Conservation (phyloP, 2,113 vertebrate species). For the Dolichotis patagonum region DNA sequence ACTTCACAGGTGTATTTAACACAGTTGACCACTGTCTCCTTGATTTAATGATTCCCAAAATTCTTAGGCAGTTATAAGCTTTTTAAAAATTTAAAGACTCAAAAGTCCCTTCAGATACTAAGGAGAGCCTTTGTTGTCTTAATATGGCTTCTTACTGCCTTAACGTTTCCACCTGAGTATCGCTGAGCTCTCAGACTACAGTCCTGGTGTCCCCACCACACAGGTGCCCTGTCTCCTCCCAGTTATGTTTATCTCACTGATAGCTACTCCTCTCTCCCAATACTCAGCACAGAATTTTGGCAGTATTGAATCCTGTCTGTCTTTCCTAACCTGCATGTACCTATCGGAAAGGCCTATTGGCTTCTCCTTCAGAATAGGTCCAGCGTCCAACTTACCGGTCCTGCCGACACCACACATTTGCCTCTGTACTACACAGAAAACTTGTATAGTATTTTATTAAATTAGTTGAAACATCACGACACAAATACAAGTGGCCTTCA, state of each 20-base stretch:
- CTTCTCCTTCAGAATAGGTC: neutral
- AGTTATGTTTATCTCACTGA: neutral
- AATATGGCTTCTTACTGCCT: neutral
- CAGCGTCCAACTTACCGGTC: neutral
- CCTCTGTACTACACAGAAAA: neutral
- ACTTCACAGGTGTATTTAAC: neutral
- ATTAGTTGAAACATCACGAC: neutral
- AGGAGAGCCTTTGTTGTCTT: neutral
- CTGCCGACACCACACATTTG: neutral
- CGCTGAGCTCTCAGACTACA: neutral
- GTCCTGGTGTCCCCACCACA: neutral
- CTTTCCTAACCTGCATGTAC: neutral
- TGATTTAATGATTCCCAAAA: neutral
- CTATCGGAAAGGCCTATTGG: neutral
- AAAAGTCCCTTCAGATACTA: neutral
- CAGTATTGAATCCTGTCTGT: neutral
- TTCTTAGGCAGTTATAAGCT: slow-evolving; percentile 12
- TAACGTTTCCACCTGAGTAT: neutral
- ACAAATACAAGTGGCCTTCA: neutral
- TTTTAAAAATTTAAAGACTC: neutral
- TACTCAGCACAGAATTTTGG: neutral
- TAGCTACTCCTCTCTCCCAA: neutral
- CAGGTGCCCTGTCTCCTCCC: neutral
- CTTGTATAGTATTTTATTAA: neutral
- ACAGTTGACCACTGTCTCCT: neutral